phyloP scores from a whole-genome alignment of 2,888 invertebrate genomes.

The Bibio marci region DNA sequence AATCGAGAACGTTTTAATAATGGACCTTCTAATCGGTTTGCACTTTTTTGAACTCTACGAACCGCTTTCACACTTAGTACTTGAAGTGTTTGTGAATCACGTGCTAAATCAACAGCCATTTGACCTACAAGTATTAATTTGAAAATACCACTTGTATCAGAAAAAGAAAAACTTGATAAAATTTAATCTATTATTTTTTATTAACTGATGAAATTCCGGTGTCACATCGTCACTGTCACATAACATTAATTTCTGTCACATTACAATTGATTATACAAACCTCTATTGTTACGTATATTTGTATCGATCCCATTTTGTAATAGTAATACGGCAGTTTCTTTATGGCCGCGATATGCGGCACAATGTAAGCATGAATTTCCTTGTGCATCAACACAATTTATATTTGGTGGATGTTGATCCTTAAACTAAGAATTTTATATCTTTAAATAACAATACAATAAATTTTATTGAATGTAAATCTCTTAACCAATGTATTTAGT shows the following conservation, averaged over 20 bases:
- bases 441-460: not conserved
- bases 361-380: constrained; percentile 50
- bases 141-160: constrained; percentile 1
- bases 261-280: too few relatives aligned
- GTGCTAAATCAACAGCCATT: constrained; percentile 41
- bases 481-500: constrained; percentile 36
- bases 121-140: constrained; percentile 31
- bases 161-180: not conserved
- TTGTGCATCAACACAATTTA: constrained; percentile 43
- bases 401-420: constrained; percentile 36
- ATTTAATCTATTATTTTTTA: too few relatives aligned
- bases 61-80: constrained; percentile 44
- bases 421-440: constrained; percentile 31
- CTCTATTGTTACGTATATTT: constrained; percentile 36
- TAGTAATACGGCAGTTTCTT: constrained; percentile 41
- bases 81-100: constrained; percentile 43
- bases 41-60: constrained; percentile 38
- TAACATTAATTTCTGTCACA: too few relatives aligned
- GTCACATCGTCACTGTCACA: too few relatives aligned
- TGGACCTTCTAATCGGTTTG: constrained; percentile 44
- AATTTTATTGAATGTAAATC: not conserved
- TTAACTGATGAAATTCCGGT: too few relatives aligned
- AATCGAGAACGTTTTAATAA: constrained; percentile 42
- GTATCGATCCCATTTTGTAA: constrained; percentile 49
- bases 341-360: constrained; percentile 45